A percentile compares a stretch with the other conserved stretches of the same genome.
Conservation (phyloP, 2,888 invertebrate genomes). For the Glaucopsyche alexis region DNA sequence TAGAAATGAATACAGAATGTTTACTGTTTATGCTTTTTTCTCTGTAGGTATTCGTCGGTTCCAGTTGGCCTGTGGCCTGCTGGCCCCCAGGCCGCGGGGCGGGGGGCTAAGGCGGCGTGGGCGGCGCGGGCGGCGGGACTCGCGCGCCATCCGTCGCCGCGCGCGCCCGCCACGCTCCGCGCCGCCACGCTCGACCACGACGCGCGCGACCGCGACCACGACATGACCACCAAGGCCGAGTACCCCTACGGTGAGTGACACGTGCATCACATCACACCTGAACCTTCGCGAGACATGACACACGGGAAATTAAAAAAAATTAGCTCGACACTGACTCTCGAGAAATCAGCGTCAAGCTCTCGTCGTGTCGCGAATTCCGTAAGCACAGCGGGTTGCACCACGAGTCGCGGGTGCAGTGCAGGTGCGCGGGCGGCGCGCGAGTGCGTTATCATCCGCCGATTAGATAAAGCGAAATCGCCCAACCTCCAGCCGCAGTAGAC, state of each 20-base stretch:
- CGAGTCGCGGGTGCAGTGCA: constrained; percentile 26
- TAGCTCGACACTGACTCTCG: background rate
- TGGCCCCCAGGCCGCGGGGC: constrained; percentile 33
- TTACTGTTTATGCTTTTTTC: constrained; percentile 6
- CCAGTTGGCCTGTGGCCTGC: constrained; percentile 10
- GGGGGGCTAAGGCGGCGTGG: constrained; percentile 36
- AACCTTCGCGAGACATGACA: background rate
- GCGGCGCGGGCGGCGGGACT: constrained; percentile 44
- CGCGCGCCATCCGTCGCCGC: constrained; percentile 54
- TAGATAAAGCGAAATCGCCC: constrained; percentile 66
- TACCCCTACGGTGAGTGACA: constrained; percentile 66
- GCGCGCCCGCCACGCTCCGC: constrained; percentile 50
- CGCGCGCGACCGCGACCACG: constrained; percentile 37
- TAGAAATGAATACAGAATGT: background rate
- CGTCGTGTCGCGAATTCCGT: background rate
- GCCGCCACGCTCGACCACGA: constrained; percentile 38
- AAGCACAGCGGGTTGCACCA: background rate
- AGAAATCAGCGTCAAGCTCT: background rate
- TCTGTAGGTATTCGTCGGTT: background rate
- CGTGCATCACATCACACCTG: background rate
- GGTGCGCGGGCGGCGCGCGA: constrained; percentile 37
- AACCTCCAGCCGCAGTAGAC: constrained; percentile 55
- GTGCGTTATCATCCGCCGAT: constrained; percentile 62
- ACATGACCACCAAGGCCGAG: constrained; percentile 54
- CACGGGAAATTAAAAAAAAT: no score